Evolutionary conservation across 2,797 vertebrate genomes (phyloP).

Genomic region (Morelia viridis): DNA sequence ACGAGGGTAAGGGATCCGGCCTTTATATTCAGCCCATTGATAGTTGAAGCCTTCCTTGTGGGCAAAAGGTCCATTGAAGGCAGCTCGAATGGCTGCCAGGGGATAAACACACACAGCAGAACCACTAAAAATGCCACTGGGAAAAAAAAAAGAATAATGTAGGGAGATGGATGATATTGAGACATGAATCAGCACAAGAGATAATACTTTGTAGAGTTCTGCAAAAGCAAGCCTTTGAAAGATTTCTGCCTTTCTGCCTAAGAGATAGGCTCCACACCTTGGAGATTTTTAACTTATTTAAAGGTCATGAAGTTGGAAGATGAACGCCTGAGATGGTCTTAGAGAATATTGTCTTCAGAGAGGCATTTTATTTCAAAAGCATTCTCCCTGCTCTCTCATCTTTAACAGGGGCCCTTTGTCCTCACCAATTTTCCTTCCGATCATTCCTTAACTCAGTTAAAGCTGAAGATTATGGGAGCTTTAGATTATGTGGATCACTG

Average conservation of each 20-base stretch:
- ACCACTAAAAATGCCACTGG: conserved; percentile 80
- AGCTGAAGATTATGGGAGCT: not conserved
- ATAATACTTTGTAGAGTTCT: too few relatives aligned
- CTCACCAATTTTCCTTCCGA: not conserved
- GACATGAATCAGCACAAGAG: not conserved
- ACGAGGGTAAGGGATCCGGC: conserved; percentile 83
- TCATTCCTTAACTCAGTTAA: not conserved
- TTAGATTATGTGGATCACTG: not conserved
- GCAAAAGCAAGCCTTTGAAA: not conserved
- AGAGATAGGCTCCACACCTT: not conserved
- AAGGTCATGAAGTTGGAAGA: not conserved
- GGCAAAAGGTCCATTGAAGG: conserved; percentile 85
- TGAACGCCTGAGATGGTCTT: not conserved
- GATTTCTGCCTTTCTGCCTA: not conserved
- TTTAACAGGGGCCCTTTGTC: not conserved
- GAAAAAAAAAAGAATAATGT: fast-evolving
- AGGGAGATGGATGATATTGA: too few relatives aligned
- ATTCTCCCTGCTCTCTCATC: not conserved
- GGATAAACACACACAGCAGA: conserved; percentile 84
- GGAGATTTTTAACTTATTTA: not conserved
- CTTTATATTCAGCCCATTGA: conserved; percentile 86
- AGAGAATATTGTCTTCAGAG: not conserved
- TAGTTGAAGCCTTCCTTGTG: conserved; percentile 85
- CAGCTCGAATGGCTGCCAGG: conserved; percentile 82
- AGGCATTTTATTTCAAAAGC: not conserved